Evolutionary conservation across 2,888 invertebrate genomes (phyloP).

Genomic region (Masnerella sp.): DNA sequence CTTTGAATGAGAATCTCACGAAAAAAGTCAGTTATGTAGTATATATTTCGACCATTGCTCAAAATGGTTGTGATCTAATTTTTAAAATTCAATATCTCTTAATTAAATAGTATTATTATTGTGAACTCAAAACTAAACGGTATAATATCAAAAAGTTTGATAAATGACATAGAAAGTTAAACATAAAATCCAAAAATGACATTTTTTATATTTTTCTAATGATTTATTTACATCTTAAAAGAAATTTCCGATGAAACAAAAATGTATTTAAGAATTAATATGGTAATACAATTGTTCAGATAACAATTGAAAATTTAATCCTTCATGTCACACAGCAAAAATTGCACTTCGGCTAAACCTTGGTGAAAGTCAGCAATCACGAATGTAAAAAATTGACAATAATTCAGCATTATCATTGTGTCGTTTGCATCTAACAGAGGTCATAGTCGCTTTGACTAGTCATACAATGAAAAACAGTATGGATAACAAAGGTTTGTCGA

Average conservation of each 20-base stretch:
- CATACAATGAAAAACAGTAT: conserved; percentile 4
- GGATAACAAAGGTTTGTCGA: too few relatives aligned
- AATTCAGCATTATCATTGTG: conserved; percentile 17
- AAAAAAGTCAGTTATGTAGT: too few relatives aligned
- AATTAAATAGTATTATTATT: too few relatives aligned
- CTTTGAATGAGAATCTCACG: too few relatives aligned
- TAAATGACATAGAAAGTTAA: too few relatives aligned
- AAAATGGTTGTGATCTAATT: too few relatives aligned
- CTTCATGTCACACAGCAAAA: conserved; percentile 44
- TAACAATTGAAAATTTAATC: conserved; percentile 21
- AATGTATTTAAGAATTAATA: conserved; percentile 7
- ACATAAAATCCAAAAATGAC: conserved; percentile 41
- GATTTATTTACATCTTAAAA: conserved; percentile 51
- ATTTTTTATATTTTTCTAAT: conserved; percentile 23
- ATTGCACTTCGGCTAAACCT: conserved; percentile 47
- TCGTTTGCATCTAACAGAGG: conserved; percentile 20
- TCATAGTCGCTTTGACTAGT: conserved; percentile 48
- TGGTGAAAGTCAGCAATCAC: conserved; percentile 22
- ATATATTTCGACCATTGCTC: too few relatives aligned
- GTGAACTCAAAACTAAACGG: too few relatives aligned
- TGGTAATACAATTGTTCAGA: conserved; percentile 24
- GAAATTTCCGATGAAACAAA: conserved; percentile 23
- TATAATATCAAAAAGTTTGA: too few relatives aligned
- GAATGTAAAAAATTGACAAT: conserved; percentile 13
- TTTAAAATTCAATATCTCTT: too few relatives aligned